Base-by-base conservation (phyloP, 2,797 vertebrate species). In the Monodelphis domestica region DNA sequence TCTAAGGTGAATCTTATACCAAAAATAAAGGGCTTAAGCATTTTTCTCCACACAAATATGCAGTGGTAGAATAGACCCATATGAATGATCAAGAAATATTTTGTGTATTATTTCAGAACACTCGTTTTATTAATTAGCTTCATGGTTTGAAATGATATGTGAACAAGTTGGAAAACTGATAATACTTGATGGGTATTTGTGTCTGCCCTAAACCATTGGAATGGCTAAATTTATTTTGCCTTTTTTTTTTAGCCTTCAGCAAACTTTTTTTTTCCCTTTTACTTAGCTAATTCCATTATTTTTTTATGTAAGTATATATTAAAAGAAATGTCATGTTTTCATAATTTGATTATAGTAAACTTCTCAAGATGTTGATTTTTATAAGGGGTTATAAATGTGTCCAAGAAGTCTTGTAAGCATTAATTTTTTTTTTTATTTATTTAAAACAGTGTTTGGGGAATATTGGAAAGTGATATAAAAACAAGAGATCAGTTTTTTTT, bases 371-470 rank as follows among this genome's bases (percentile, higher is more conserved):
- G 91, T n/a, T 94, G n/a, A 87, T 94, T 93, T 95, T 95, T 38
- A 3, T 51, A 97, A 95, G 59, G 94, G 38, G 90, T 94, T 94
- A 17, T 94, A 93, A 91, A 12, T 92, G 3, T 90, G 55, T 91
- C 78, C 51, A 94, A 91, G 53, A 95, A 89, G n/a, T 90, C 38
- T 93, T 87, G 88, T 90, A 21, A 95, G 55, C 26, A 92, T 93
- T 94, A 95, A 84, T 87, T 96, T 89, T 96, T 96, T 96, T 96
- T 63, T 53, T 93, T 92, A 92, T 96, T 96, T 96, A 63, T 53
- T 93, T 92, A 92, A 93, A 95, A 96, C 55, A 52, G 54, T 92
- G 24, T 93, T 70, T 38, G 5, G n/a, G 17, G n/a, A 45, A 78
- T 10, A 45, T 78, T 78, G 2, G 17, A 17, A 78, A 92, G 12